Base-by-base conservation (phyloP, 2,888 invertebrate genomes). In the Eilema depressum region DNA sequence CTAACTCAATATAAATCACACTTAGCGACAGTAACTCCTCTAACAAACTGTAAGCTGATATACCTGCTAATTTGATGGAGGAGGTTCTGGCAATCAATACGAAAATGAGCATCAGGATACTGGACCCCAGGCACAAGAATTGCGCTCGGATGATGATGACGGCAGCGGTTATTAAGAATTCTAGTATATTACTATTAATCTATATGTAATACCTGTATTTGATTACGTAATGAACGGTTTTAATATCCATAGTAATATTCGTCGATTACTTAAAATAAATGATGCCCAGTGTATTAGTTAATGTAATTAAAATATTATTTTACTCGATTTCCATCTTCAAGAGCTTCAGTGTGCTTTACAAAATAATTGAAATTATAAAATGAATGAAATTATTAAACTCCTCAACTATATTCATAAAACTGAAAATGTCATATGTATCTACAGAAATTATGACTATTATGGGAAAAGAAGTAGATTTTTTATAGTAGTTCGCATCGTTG, bases 391-490 rank as follows among this genome's bases (percentile, higher is more conserved):
- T 1, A 23, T 56, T 1, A 30, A 65, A 25, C 59, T 66, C 3
- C 26, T 66, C 25, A 17, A 14, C 26, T 66, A 20, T 4, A 57
- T 67, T 23, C 23, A 20, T 10, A 28, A 26, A 28, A 8, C 23
- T 28, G 67, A 67, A 23, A 67, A 61, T 61, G 4, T 47, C 10
- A n/a, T 67, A 3, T 5, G 60, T 20, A 30, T 67, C 28, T 67
- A 61, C 23, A 47, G 47, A 61, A 67, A 66, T 41, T 66, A 66
- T 56, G 17, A 12, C 0, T 66, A 12, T 60, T 60, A 14, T 25
- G 59, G 66, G 20, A 60, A n/a, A 37, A 26, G 4, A 41, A 33
- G 41, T 60, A 37, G 59, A 60, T 10, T 14, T 33, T 14, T 60
- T n/a, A 26, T 66, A 26, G 2, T n/a, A 14, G 2, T 60, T 59